Percentiles rank a stretch among this genome's conserved stretches.
Conservation (phyloP, 2,113 vertebrate species). For the Aphyosemion australe region DNA sequence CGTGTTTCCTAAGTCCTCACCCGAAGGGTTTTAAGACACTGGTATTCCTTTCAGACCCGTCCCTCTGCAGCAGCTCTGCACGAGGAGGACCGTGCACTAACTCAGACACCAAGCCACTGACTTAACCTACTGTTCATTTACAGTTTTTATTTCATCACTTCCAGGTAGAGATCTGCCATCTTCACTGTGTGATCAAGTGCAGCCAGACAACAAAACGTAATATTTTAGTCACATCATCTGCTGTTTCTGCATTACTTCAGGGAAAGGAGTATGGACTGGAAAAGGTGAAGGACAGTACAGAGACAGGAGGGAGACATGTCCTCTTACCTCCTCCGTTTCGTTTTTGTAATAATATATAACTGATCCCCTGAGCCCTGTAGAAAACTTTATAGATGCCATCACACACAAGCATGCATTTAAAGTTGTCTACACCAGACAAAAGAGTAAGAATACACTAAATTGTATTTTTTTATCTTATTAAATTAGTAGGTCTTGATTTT, state of each 20-base stretch:
- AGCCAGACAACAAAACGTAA: conserved; percentile 21
- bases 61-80: conserved; percentile 37
- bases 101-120: conserved; percentile 38
- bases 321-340: conserved; percentile 12
- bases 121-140: conserved; percentile 33
- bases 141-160: conserved; percentile 9
- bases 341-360: conserved; percentile 52
- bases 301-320: conserved; percentile 54
- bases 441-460: too few species aligned
- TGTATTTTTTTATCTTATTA: too few species aligned
- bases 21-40: conserved; percentile 66
- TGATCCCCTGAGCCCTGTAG: conserved; percentile 35
- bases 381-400: conserved; percentile 27
- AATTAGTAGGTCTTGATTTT: too few species aligned
- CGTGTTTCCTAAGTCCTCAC: conserved; percentile 66
- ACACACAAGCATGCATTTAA: conserved; percentile 9
- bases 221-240: conserved; percentile 42
- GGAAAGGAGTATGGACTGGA: conserved; percentile 9
- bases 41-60: conserved; percentile 68
- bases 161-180: conserved; percentile 1
- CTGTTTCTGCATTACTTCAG: conserved; percentile 15
- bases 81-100: conserved; percentile 24
- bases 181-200: conserved; percentile 20
- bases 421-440: too few species aligned
- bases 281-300: conserved; percentile 5